Evolutionary conservation across 1,140 invertebrate genomes (phyloP).

Genomic region (Psilanteris sp.): DNA sequence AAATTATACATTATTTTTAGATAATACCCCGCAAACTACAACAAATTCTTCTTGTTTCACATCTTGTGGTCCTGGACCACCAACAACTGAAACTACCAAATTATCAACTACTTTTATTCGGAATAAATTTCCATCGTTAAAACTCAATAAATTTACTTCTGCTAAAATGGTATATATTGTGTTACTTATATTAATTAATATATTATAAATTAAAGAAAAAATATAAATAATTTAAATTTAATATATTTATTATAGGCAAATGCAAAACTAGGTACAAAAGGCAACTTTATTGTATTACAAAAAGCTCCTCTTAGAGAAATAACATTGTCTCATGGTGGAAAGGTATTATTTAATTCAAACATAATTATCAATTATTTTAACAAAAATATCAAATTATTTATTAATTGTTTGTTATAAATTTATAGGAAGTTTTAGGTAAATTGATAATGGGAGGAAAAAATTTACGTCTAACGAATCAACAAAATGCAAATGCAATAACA

Average conservation of each 20-base stretch:
- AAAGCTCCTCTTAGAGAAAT: conserved; percentile 72
- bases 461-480: conserved; percentile 68
- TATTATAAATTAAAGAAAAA: no score
- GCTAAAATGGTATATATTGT: conserved; percentile 67
- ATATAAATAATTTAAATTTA: no score
- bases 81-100: conserved; percentile 54
- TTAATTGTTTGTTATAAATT: no score
- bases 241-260: conserved; percentile 51
- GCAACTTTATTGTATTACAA: conserved; percentile 75
- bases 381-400: no score
- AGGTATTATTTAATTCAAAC: conserved; percentile 70
- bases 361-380: conserved; percentile 4
- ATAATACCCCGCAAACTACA: conserved; percentile 53
- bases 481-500: conserved; percentile 65
- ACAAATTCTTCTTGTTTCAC: conserved; percentile 52
- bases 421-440: conserved; percentile 75
- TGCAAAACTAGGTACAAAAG: conserved; percentile 68
- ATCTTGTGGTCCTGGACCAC: conserved; percentile 69
- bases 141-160: conserved; percentile 66
- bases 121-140: conserved; percentile 67
- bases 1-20: conserved; percentile 18
- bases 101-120: conserved; percentile 52
- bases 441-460: conserved; percentile 74
- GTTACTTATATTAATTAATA: no score
- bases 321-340: conserved; percentile 74